Percentiles rank a stretch among this genome's conserved stretches.
Evolutionary conservation across 1,140 invertebrate genomes (phyloP).

Genomic region (Solen grandis): DNA sequence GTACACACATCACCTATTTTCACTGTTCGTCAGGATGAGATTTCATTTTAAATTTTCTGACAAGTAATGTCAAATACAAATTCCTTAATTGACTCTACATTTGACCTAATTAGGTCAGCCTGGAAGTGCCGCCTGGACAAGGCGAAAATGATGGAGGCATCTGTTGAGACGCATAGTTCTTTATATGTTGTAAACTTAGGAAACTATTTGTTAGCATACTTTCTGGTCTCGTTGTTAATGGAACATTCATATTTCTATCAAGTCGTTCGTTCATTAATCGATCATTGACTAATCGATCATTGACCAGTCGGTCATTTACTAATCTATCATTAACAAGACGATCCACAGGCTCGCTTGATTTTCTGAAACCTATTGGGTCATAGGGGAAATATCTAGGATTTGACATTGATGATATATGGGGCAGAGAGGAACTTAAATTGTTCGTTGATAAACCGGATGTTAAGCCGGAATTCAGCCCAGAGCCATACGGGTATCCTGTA

Average conservation of each 20-base stretch:
- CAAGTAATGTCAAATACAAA: not conserved
- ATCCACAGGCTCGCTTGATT: slow-evolving; percentile 73
- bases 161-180: slow-evolving; percentile 90
- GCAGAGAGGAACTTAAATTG: slow-evolving; percentile 73
- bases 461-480: slow-evolving; percentile 61
- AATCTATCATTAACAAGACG: slow-evolving; percentile 59
- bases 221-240: slow-evolving; percentile 82
- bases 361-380: slow-evolving; percentile 93
- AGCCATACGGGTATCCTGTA: slow-evolving; percentile 59
- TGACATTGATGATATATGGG: slow-evolving; percentile 79
- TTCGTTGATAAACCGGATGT: slow-evolving; percentile 43
- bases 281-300: slow-evolving; percentile 39
- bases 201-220: slow-evolving; percentile 95
- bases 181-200: slow-evolving; percentile 97
- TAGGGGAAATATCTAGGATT: slow-evolving; percentile 89
- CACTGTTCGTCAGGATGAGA: not conserved
- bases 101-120: slow-evolving; percentile 59
- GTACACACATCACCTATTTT: not conserved
- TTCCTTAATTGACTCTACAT: not conserved
- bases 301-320: slow-evolving; percentile 42
- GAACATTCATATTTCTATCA: slow-evolving; percentile 75
- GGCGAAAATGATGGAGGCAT: slow-evolving; percentile 75
- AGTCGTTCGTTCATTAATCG: slow-evolving; percentile 33
- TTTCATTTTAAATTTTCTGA: not conserved
- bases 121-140: slow-evolving; percentile 63